Conservation (phyloP, 2,797 vertebrate species). For the Argyrosomus regius region DNA sequence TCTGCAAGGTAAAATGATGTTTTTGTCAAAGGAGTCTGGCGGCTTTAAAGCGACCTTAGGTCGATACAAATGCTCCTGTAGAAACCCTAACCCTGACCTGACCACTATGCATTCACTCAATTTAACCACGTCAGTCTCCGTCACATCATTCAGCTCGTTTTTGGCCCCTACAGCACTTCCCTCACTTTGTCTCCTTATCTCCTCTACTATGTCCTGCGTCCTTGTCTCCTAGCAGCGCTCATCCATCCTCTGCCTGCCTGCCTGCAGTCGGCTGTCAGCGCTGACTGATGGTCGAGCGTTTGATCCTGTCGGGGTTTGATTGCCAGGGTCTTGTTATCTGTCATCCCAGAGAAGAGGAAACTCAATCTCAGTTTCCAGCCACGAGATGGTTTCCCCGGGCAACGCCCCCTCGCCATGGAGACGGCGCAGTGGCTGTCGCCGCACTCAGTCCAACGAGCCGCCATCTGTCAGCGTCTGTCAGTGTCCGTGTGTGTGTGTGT, state of each 20-base stretch:
- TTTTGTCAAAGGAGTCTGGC: too few species aligned
- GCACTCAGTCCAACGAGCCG: slow-evolving; percentile 14
- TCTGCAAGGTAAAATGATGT: neutral
- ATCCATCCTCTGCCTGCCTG: slow-evolving; percentile 8
- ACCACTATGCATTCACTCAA: neutral
- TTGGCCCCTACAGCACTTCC: neutral
- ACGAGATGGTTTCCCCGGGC: slow-evolving; percentile 55
- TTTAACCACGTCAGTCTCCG: neutral
- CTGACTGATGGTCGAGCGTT: slow-evolving; percentile 63
- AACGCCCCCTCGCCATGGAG: slow-evolving; percentile 35
- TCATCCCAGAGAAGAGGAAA: slow-evolving; percentile 56
- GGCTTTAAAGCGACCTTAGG: too few species aligned
- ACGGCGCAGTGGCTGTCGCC: neutral
- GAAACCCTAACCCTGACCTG: neutral
- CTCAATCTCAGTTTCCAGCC: slow-evolving; percentile 67
- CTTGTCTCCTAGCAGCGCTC: slow-evolving; percentile 39
- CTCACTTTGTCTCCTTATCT: slow-evolving; percentile 7
- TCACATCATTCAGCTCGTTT: neutral
- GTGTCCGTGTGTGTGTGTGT: slow-evolving; percentile 2
- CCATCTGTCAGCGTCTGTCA: slow-evolving; percentile 55
- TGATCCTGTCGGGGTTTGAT: slow-evolving; percentile 67
- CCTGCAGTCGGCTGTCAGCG: slow-evolving; percentile 37
- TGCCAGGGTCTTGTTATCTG: slow-evolving; percentile 73
- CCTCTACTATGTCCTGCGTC: slow-evolving; percentile 18
- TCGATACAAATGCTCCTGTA: too few species aligned